Evolutionary conservation across 92 coral and sea anemone genomes (phyloP).

Genomic region (Zoanthus gigantus): DNA sequence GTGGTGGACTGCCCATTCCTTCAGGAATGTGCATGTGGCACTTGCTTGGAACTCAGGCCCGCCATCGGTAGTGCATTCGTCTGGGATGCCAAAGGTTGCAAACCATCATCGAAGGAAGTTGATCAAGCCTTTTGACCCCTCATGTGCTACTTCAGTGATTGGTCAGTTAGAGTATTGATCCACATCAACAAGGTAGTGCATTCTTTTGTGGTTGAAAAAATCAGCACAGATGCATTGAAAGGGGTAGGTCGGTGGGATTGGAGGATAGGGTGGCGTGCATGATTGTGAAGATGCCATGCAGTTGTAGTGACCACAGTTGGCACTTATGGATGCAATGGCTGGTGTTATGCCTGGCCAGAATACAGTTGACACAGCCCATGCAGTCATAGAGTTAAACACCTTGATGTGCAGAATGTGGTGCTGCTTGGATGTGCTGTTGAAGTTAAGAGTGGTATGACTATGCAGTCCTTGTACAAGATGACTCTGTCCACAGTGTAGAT

Average conservation of each 20-base stretch:
- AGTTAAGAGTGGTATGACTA: no score
- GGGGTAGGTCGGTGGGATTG: conserved; percentile 67
- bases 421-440: no score
- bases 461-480: no score
- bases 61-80: conserved; percentile 63
- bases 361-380: no score
- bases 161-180: conserved; percentile 87
- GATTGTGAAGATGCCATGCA: conserved; percentile 82
- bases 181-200: conserved; percentile 74
- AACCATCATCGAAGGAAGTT: conserved; percentile 60
- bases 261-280: conserved; percentile 69
- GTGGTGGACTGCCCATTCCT: conserved; percentile 78
- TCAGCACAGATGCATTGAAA: conserved; percentile 75
- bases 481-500: no score
- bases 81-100: conserved; percentile 78
- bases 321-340: conserved; percentile 56
- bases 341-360: conserved; percentile 47
- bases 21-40: conserved; percentile 44
- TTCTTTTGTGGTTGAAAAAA: conserved; percentile 74
- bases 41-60: conserved; percentile 66
- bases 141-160: conserved; percentile 60
- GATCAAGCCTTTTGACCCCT: conserved; percentile 71
- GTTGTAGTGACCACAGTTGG: conserved; percentile 66
- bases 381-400: no score
- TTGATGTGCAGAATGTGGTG: no score